A percentile compares a stretch with the other conserved stretches of the same genome.
Evolutionary conservation across 2,888 invertebrate genomes (phyloP).

Genomic region (Odontocerum albicorne): DNA sequence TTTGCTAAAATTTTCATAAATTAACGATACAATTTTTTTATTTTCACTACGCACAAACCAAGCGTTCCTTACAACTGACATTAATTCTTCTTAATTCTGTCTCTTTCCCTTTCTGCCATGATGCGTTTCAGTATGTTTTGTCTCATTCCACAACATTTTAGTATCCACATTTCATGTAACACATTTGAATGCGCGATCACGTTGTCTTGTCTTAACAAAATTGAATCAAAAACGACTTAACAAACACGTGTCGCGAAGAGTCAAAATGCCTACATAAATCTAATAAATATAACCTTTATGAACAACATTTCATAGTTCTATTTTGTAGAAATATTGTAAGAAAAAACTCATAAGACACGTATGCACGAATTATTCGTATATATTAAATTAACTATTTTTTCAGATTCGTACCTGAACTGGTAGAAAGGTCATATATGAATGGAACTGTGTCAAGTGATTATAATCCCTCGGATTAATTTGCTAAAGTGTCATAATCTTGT

Average conservation of each 20-base stretch:
- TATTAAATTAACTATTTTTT: slow-evolving; percentile 30
- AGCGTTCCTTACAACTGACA: too few relatives aligned
- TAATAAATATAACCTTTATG: slow-evolving; percentile 15
- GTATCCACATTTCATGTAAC: slow-evolving; percentile 20
- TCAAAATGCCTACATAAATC: slow-evolving; percentile 3
- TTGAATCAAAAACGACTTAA: slow-evolving; percentile 20
- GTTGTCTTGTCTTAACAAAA: slow-evolving; percentile 11
- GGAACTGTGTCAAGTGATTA: slow-evolving; percentile 1
- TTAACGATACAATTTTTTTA: too few relatives aligned
- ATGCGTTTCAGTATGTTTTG: not conserved
- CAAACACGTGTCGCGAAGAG: slow-evolving; percentile 14
- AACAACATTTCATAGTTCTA: not conserved
- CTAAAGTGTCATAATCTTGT: slow-evolving; percentile 8
- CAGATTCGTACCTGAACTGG: slow-evolving; percentile 21
- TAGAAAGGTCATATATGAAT: not conserved
- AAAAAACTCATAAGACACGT: slow-evolving; percentile 28
- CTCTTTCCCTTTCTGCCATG: slow-evolving; percentile 2
- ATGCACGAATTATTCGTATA: slow-evolving; percentile 31
- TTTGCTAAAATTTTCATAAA: too few relatives aligned
- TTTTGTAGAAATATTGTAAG: not conserved
- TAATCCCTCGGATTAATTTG: slow-evolving; percentile 7
- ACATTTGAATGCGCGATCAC: slow-evolving; percentile 34
- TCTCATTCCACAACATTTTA: slow-evolving; percentile 14
- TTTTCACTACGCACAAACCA: too few relatives aligned
- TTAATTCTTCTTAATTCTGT: too few relatives aligned